phyloP scores from a whole-genome alignment of 2,113 vertebrate species.

The Silurus asotus region DNA sequence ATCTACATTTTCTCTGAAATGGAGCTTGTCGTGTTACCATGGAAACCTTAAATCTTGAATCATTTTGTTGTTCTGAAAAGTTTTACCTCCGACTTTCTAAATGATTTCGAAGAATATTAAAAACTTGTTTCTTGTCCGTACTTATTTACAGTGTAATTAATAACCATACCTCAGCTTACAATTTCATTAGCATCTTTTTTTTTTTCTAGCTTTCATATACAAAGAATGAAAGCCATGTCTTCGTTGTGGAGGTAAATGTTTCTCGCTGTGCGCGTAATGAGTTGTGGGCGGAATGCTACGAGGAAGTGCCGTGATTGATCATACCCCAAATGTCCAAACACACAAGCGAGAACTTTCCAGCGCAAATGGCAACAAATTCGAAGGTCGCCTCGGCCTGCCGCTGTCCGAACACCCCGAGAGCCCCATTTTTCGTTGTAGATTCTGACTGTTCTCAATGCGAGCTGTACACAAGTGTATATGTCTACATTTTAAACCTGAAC shows the following conservation, averaged over 20 bases:
- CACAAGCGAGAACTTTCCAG: neutral
- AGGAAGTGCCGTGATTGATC: conserved; percentile 12
- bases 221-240: neutral
- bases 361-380: conserved; percentile 1
- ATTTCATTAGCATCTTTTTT: neutral
- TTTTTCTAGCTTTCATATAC: neutral
- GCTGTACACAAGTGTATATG: neutral
- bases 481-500: neutral
- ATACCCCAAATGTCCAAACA: conserved; percentile 13
- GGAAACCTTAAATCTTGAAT: neutral
- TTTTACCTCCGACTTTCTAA: neutral
- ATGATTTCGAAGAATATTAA: too few species aligned
- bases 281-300: neutral
- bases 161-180: neutral
- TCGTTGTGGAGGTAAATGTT: neutral
- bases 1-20: neutral
- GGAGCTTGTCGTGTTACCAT: neutral
- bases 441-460: neutral
- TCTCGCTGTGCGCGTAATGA: neutral
- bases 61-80: neutral
- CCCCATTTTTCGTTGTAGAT: neutral
- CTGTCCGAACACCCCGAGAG: neutral
- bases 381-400: neutral
- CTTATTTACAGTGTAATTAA: too few species aligned
- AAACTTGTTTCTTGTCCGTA: neutral